Conservation (phyloP, 2,113 vertebrate species). For the Sylvilagus bachmani region DNA sequence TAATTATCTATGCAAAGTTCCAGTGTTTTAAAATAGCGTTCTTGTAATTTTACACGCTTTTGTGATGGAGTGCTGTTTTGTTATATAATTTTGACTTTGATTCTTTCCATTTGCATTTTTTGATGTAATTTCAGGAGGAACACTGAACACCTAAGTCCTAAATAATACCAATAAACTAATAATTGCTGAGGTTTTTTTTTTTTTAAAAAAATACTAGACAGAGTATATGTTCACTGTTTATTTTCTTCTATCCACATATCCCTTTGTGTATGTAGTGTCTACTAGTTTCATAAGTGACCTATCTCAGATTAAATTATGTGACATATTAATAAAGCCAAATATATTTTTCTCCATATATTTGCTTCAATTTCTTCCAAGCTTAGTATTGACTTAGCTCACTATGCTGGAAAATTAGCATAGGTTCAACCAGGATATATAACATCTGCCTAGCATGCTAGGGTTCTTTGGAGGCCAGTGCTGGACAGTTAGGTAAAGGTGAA, state of each 20-base stretch:
- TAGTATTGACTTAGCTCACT: background rate
- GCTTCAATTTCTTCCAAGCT: background rate
- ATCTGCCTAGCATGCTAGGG: background rate
- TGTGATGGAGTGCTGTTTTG: no score
- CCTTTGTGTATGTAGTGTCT: background rate
- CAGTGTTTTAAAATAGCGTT: no score
- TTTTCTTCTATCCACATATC: background rate
- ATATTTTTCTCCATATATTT: background rate
- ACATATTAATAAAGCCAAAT: background rate
- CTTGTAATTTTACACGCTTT: no score
- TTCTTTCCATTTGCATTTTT: no score
- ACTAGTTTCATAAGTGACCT: background rate
- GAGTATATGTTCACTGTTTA: background rate
- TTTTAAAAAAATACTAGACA: background rate
- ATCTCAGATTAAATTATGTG: slow-evolving; percentile 10
- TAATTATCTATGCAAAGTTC: no score
- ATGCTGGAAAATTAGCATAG: background rate
- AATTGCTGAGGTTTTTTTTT: no score
- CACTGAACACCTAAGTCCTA: no score
- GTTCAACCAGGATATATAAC: background rate
- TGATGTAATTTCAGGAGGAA: no score
- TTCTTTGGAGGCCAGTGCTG: background rate
- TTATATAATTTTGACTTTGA: no score
- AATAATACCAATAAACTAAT: no score
- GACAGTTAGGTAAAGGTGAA: slow-evolving; percentile 20